Evolutionary conservation across 2,888 invertebrate genomes (phyloP).

Genomic region (Panorpa germanica): DNA sequence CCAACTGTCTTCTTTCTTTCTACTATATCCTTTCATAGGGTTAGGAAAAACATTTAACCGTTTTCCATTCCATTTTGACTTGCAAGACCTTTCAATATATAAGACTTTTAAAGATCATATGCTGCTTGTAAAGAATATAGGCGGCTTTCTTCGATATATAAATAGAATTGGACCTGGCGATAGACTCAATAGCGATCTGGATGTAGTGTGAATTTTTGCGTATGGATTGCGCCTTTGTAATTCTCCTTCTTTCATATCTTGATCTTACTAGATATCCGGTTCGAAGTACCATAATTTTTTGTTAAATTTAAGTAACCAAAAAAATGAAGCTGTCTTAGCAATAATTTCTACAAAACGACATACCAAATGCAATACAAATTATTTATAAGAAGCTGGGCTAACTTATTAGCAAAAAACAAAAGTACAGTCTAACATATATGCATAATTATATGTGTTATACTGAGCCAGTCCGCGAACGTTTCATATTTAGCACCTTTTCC

Average conservation of each 20-base stretch:
- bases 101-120: too few relatives aligned
- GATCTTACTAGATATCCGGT: slow-evolving; percentile 8
- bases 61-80: too few relatives aligned
- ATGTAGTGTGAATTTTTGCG: slow-evolving; percentile 1
- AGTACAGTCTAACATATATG: slow-evolving; percentile 3
- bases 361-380: slow-evolving; percentile 1
- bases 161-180: too few relatives aligned
- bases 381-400: background rate
- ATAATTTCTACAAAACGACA: background rate
- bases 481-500: too few relatives aligned
- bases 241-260: slow-evolving; percentile 5
- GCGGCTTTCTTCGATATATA: too few relatives aligned
- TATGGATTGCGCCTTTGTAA: slow-evolving; percentile 1
- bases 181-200: background rate
- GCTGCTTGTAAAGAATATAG: too few relatives aligned
- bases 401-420: background rate
- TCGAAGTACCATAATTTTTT: slow-evolving; percentile 6
- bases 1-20: too few relatives aligned
- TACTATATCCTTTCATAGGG: too few relatives aligned
- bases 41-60: too few relatives aligned
- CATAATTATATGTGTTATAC: slow-evolving; percentile 4
- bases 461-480: too few relatives aligned
- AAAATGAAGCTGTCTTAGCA: background rate
- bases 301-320: background rate
- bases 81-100: too few relatives aligned